Conservation (phyloP, 2,113 vertebrate genomes). For the Sceloporus tristichus region DNA sequence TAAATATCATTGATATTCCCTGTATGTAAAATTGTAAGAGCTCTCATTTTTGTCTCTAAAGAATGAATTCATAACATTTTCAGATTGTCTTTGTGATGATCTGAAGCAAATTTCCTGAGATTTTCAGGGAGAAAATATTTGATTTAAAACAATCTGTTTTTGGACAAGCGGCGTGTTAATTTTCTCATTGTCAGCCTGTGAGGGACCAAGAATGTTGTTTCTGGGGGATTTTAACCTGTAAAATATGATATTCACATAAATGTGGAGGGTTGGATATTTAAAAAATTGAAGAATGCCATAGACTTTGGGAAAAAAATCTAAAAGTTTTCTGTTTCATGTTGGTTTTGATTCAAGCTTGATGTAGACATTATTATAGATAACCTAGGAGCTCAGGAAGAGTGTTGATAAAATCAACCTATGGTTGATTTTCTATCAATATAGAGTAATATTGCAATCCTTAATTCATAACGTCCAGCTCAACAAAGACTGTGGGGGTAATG, state of each 20-base stretch:
- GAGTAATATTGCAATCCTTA: background rate
- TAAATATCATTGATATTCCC: background rate
- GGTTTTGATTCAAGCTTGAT: conserved; percentile 6
- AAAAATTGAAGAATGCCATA: background rate
- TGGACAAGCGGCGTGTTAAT: background rate
- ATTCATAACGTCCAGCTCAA: conserved; percentile 21
- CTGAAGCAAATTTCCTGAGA: background rate
- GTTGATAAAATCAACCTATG: background rate
- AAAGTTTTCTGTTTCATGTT: background rate
- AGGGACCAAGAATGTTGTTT: background rate
- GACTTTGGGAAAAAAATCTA: background rate
- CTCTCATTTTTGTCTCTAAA: conserved; percentile 11
- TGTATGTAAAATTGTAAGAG: background rate
- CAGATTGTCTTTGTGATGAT: background rate
- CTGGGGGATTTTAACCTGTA: background rate
- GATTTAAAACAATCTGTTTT: conserved; percentile 3
- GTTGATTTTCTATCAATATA: background rate
- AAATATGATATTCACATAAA: background rate
- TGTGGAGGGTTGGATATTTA: background rate
- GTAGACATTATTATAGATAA: background rate
- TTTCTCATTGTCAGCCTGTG: background rate
- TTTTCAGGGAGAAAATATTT: background rate
- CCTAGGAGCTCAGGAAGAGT: background rate
- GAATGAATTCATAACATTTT: background rate
- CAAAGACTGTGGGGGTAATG: conserved; percentile 5